Evolutionary conservation across 2,888 invertebrate species (phyloP), one percentile per base, ranked within the genome.

Genomic region (Andrena minutula): DNA sequence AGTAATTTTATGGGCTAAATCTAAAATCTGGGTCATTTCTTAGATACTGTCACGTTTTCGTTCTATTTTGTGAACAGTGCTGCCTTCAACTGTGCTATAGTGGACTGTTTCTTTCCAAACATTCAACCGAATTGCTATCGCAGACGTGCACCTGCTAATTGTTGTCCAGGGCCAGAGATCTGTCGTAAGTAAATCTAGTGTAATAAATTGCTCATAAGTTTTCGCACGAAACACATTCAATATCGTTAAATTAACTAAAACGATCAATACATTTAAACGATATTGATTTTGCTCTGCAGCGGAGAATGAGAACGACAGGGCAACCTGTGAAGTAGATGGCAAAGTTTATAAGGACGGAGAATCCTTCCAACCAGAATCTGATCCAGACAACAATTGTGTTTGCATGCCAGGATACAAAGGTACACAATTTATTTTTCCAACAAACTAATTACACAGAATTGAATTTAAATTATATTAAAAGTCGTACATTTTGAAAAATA

Each of bases 241-340:
- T 41, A 41, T 41, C 12, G 41, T 4, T 41, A 58, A 58, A 5
- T n/a, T 12, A 35, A 70, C 16, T 30, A 51, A 49, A n/a, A n/a
- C 35, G 12, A 23, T 3, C 23, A 28, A 32, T 56, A 1, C 16
- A 53, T 63, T 32, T 23, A 30, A 53, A 53, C 23, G 8, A n/a
- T 51, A 51, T 12, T n/a, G 8, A 26, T 80, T 69, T 20, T 26
- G 20, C 61, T 47, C 20, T 80, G 6, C 20, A 93, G 91, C 85
- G 20, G 61, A 89, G 6, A 86, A 83, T 0, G 70, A 72, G 0
- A 86, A 89, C 32, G 84, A 90, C 1, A 78, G 74, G 71, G 47
- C 88, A 3, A 88, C 72, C 0, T 93, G 93, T 53, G 60, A 79
- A n/a, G 92, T 93, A 20, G 83, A 90, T 7, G 93, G 91, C 3